Evolutionary conservation across 2,797 vertebrate species (phyloP), one percentile per base, ranked within the genome.

Genomic region (Rallus crepitans): DNA sequence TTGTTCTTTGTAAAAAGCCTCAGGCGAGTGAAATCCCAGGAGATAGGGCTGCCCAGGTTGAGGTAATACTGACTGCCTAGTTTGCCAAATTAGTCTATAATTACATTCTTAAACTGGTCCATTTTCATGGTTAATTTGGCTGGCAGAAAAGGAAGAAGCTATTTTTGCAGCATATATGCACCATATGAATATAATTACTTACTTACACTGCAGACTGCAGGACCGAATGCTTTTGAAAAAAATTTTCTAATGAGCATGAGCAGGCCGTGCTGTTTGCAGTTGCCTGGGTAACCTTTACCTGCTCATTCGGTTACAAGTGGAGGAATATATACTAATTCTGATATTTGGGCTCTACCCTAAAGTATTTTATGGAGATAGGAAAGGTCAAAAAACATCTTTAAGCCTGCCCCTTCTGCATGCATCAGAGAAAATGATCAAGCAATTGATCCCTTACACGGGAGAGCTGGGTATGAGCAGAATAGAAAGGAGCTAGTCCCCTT

Each of bases 221-320:
- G 89, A 97, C 4, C 81, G 72, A 95, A 96, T 48, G 82, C 7
- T 63, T 82, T 90, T 81, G 50, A 3, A 53, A 96, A 89, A 83
- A 48, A 33, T 0, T 20, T 56, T 94, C 60, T 82, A 91, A 95
- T 89, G 87, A 97, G 76, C 79, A n/a, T 57, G 57, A 95, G 93
- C 88, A 83, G 88, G 76, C 84, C 10, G 11, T 94, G 90, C 87
- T 35, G 24, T 89, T 97, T 96, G 93, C 89, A 13, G 97, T 98
- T 98, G 94, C 97, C 97, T 96, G 93, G 96, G 97, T 81, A 98
- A 98, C 89, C 66, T 73, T 76, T 85, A 94, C 93, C 97, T 96
- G 70, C 88, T 97, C 60, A 25, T 82, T 89, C 90, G 84, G 72
- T 76, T 94, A 89, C 91, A 77, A 69, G 28, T 64, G 68, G 63